phyloP scores from a whole-genome alignment of 2,888 invertebrate species.

The Gari tellinella region DNA sequence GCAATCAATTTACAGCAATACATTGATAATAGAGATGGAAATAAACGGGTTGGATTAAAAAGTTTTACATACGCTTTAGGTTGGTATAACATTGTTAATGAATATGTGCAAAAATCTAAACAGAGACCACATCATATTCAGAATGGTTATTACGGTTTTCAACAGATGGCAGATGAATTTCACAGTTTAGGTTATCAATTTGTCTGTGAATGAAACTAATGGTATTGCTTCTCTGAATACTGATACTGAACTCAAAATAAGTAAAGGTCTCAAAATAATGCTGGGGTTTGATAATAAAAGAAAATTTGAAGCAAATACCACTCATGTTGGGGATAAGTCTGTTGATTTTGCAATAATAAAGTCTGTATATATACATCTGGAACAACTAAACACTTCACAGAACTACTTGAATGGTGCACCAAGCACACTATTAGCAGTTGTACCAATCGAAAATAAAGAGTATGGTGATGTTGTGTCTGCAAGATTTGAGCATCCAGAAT shows the following conservation, averaged over 20 bases:
- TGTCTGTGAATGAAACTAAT: conserved; percentile 41
- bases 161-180: conserved; percentile 38
- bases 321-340: conserved; percentile 26
- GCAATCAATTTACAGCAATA: too few relatives aligned
- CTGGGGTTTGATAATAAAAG: too few relatives aligned
- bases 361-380: conserved; percentile 37
- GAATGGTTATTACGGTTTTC: conserved; percentile 36
- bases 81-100: too few relatives aligned
- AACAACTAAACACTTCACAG: too few relatives aligned
- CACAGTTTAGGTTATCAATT: conserved; percentile 18
- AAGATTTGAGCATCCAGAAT: conserved; percentile 38
- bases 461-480: conserved; percentile 39
- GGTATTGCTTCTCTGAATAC: conserved; percentile 27
- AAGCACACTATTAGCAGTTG: conserved; percentile 33
- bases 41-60: too few relatives aligned
- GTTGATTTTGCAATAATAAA: conserved; percentile 25
- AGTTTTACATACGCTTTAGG: too few relatives aligned
- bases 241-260: conserved; percentile 30
- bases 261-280: conserved; percentile 27
- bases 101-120: conserved; percentile 15
- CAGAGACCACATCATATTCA: conserved; percentile 14
- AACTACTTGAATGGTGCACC: conserved; percentile 41
- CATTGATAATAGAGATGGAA: too few relatives aligned
- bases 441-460: conserved; percentile 41
- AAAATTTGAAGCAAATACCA: conserved; percentile 19